Evolutionary conservation across 23 tunicate species (phyloP).

Genomic region (Phallusia fumigata): DNA sequence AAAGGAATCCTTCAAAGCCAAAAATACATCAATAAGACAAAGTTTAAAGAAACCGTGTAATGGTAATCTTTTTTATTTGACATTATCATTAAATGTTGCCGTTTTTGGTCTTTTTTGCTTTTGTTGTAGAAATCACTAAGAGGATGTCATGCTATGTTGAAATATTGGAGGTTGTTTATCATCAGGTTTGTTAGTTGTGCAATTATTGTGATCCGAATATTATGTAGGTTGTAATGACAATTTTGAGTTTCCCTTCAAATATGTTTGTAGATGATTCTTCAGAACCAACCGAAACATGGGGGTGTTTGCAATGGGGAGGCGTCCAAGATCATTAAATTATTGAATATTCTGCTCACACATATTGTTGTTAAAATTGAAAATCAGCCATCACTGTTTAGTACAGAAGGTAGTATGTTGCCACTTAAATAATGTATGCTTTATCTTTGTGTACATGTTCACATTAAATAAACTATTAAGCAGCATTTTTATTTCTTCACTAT

Average conservation of each 20-base stretch:
- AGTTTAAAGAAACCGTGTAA: neutral
- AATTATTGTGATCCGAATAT: no score
- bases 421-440: no score
- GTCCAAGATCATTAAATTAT: neutral
- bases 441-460: no score
- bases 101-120: neutral
- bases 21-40: neutral
- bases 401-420: neutral
- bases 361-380: neutral
- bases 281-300: neutral
- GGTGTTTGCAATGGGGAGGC: constrained; percentile 7
- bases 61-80: neutral
- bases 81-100: neutral
- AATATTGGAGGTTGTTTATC: constrained; percentile 25
- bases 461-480: no score
- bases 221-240: neutral
- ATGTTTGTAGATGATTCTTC: neutral
- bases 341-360: neutral
- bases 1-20: neutral
- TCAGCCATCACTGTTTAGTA: neutral
- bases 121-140: neutral
- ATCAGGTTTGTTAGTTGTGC: constrained; percentile 9
- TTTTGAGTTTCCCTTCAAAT: no score
- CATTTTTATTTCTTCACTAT: no score
- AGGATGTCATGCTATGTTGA: constrained; percentile 43